Percentiles rank a stretch among this genome's conserved stretches.
Conservation (phyloP, 2,797 vertebrate genomes). For the Lithobates sylvaticus region DNA sequence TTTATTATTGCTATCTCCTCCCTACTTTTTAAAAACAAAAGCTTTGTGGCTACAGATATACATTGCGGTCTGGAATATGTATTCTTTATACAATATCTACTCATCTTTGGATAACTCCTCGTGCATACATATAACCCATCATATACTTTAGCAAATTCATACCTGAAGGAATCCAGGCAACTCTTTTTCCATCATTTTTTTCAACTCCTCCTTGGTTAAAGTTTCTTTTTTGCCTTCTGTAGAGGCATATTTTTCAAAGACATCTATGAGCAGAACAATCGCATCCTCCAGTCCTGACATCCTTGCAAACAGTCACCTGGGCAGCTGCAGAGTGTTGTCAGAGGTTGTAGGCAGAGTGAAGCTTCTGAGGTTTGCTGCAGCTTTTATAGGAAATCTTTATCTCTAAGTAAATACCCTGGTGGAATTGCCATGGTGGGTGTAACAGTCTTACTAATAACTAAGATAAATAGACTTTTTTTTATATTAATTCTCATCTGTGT, state of each 20-base stretch:
- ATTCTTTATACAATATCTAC: background rate
- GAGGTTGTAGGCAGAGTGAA: slow-evolving; percentile 8
- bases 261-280: slow-evolving; percentile 70
- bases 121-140: background rate
- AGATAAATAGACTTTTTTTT: slow-evolving; percentile 5
- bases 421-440: slow-evolving; percentile 6
- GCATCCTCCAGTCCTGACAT: slow-evolving; percentile 75
- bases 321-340: background rate
- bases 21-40: background rate
- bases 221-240: slow-evolving; percentile 57
- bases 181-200: slow-evolving; percentile 75
- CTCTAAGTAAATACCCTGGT: background rate
- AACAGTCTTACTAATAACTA: background rate
- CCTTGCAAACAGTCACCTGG: slow-evolving; percentile 9
- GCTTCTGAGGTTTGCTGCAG: no score
- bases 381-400: slow-evolving; percentile 28
- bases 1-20: no score
- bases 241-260: slow-evolving; percentile 73
- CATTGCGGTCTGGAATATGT: no score
- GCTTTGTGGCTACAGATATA: background rate
- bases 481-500: slow-evolving; percentile 19
- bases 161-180: slow-evolving; percentile 77
- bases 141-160: slow-evolving; percentile 47
- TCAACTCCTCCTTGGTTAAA: slow-evolving; percentile 76
- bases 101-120: background rate